Percentiles rank a stretch among this genome's conserved stretches.
Conservation (phyloP, 1,140 invertebrate genomes). For the Drosophila chauvacae region DNA sequence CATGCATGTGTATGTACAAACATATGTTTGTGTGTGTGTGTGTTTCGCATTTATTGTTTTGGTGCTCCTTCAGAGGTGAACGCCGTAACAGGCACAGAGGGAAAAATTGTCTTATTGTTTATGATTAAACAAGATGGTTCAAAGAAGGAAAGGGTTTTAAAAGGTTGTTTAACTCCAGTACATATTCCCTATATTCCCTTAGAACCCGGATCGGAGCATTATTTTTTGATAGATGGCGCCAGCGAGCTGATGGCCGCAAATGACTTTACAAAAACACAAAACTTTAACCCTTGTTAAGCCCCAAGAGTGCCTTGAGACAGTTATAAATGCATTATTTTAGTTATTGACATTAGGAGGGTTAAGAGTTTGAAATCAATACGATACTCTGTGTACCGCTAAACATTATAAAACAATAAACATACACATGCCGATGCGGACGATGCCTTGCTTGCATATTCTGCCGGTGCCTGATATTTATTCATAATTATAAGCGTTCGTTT, state of each 20-base stretch:
- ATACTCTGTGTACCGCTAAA: too few relatives aligned
- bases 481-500: background rate
- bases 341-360: background rate
- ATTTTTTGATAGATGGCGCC: constrained; percentile 18
- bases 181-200: background rate
- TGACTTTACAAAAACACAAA: background rate
- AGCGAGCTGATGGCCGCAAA: background rate
- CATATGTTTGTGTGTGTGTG: constrained; percentile 6
- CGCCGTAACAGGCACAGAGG: background rate
- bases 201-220: background rate
- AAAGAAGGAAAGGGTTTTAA: background rate
- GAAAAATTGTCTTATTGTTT: background rate
- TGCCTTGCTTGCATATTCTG: background rate
- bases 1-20: constrained; percentile 1
- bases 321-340: background rate
- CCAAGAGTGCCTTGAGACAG: background rate
- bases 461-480: background rate
- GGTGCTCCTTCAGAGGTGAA: constrained; percentile 10
- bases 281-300: background rate
- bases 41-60: constrained; percentile 10
- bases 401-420: background rate
- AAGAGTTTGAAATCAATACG: constrained; percentile 4
- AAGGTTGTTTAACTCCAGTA: background rate
- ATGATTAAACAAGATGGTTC: background rate
- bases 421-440: background rate